Base-by-base conservation (phyloP, 2,113 vertebrate species). In the Anhinga rufa region DNA sequence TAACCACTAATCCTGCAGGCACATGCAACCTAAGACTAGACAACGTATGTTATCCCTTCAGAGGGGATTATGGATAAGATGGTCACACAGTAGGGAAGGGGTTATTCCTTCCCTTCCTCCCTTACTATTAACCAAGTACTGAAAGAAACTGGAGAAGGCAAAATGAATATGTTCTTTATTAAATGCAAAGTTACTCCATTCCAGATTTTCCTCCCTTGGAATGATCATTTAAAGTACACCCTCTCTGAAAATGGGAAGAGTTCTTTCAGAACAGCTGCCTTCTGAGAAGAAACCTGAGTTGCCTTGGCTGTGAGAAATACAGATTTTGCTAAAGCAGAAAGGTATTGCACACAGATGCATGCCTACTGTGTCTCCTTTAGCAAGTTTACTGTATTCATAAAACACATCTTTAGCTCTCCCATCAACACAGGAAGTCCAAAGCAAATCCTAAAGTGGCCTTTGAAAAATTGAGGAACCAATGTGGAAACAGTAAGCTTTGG, bases 1-100 rank as follows among this genome's bases (percentile, higher is more conserved):
- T 81, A 89, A 71, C 51, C 72, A 75, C 48, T 96, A 95, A 97
- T 93, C 76, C 82, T 42, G 29, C 51, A 88, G 82, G 71, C 64
- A 3, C 2, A 6, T 60, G 80, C 0, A 0, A 60, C 26, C 32
- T 83, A 85, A 77, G 52, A 85, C 84, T 92, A 70, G 54, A 71
- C 69, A 72, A 93, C 32, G 60, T 64, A 68, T 2, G 7, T 90
- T 71, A 96, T 96, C 86, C 61, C 76, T 86, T 96, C 82, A 68
- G 86, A 82, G 21, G 48, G 25, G 86, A 96, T 96, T 95, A 96
- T 15, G 14, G 86, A 78, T 83, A 77, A 92, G 6, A 86, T 9
- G 44, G 57, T 52, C 8, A 52, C 86, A 86, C 69, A 83, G 87
- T 8, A 90, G 68, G 24, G 66, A 93, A 78, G 61, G 72, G 22